Evolutionary conservation across 2,797 vertebrate species (phyloP).

Genomic region (Octomys mimax): DNA sequence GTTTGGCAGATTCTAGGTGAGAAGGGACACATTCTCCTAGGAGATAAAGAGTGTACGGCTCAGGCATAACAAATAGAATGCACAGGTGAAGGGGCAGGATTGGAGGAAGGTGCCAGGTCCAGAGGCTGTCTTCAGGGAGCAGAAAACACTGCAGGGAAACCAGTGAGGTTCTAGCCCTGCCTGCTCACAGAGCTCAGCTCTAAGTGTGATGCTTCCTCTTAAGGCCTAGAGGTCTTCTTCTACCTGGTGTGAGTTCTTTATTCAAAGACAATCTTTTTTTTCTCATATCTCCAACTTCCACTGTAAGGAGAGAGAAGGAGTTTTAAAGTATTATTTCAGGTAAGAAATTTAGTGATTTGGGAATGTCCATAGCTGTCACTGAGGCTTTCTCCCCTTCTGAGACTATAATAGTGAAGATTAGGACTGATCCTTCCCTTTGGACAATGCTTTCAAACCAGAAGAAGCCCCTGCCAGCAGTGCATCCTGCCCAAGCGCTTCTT

Average conservation of each 20-base stretch:
- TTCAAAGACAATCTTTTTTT: not conserved
- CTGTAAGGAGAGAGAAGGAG: not conserved
- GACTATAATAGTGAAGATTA: not conserved
- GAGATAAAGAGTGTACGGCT: not conserved
- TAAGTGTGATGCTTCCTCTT: not conserved
- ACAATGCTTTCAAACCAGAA: not conserved
- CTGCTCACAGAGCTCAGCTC: not conserved
- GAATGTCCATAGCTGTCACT: not conserved
- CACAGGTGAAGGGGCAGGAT: not conserved
- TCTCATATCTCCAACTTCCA: not conserved
- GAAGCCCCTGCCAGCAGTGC: not conserved
- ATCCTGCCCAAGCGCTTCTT: not conserved
- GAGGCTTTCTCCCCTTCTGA: not conserved
- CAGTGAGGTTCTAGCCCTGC: not conserved
- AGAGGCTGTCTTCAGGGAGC: not conserved
- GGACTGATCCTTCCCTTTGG: not conserved
- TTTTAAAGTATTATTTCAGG: not conserved
- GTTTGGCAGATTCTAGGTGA: not conserved
- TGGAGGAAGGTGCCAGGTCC: not conserved
- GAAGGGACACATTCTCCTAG: not conserved
- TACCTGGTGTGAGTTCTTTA: not conserved
- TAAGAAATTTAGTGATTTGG: not conserved
- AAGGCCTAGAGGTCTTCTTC: not conserved
- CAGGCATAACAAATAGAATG: not conserved
- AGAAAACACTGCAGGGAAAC: not conserved